Percentiles rank a stretch among this genome's conserved stretches.
These are phyloP conservation scores for Acleris cristana DNA, from an alignment of 2,888 invertebrate genomes.

Conservation along the genomic window DNA sequence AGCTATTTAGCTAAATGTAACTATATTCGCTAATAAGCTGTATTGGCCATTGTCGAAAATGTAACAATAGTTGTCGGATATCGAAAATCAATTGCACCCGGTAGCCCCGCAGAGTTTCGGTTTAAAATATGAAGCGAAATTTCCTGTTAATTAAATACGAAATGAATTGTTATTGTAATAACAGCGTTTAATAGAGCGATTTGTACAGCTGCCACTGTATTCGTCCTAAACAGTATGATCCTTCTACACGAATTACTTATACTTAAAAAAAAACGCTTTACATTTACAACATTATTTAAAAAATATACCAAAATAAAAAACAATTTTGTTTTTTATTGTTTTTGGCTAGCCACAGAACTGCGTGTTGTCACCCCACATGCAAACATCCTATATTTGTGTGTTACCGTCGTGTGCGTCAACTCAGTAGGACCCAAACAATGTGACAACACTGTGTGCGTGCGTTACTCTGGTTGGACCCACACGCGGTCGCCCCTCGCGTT, in stretches of 20 bases:
- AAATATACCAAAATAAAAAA: background rate
- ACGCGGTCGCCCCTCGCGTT: slow-evolving; percentile 76
- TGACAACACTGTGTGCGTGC: slow-evolving; percentile 40
- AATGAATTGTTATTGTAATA: slow-evolving; percentile 1
- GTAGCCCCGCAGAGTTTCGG: slow-evolving; percentile 48
- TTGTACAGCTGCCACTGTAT: background rate
- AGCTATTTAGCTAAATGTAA: slow-evolving; percentile 72
- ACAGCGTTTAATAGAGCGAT: background rate
- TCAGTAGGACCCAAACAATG: slow-evolving; percentile 28
- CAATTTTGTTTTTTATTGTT: background rate
- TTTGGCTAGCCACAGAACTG: slow-evolving; percentile 30
- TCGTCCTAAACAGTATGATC: too few relatives aligned
- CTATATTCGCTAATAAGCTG: slow-evolving; percentile 76
- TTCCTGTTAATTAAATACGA: slow-evolving; percentile 19
- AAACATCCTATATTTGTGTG: slow-evolving; percentile 15
- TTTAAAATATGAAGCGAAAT: slow-evolving; percentile 18
- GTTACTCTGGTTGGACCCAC: slow-evolving; percentile 55
- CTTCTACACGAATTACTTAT: too few relatives aligned
- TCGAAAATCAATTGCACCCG: slow-evolving; percentile 59
- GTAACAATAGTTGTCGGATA: slow-evolving; percentile 54
- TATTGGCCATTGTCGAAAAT: slow-evolving; percentile 65
- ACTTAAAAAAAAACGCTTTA: too few relatives aligned
- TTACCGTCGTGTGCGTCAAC: slow-evolving; percentile 19
- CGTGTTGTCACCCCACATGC: slow-evolving; percentile 26
- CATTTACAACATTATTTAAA: too few relatives aligned